These are phyloP conservation scores for Heteromormyrus szaboi DNA, from an alignment of 2,797 vertebrate species.

Conservation along the genomic window DNA sequence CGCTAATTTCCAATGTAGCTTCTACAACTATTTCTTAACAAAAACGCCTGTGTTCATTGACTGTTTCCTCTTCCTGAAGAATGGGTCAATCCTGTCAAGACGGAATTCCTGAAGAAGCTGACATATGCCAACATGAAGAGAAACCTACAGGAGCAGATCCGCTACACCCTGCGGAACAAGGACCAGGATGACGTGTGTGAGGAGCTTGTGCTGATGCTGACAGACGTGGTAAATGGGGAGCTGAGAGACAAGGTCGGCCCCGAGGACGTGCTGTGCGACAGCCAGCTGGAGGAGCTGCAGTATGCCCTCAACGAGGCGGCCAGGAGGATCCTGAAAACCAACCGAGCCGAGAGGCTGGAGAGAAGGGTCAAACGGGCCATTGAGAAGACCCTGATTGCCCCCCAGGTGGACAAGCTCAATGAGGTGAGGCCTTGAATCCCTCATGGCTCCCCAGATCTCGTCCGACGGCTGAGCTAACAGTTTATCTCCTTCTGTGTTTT, in stretches of 20 bases:
- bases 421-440: conserved; percentile 45
- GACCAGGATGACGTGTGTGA: conserved; percentile 58
- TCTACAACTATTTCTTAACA: not conserved
- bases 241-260: conserved; percentile 53
- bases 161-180: conserved; percentile 52
- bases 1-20: not conserved
- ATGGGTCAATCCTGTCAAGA: conserved; percentile 62
- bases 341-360: conserved; percentile 45
- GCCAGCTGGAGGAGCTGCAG: conserved; percentile 53
- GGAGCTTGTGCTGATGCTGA: conserved; percentile 58
- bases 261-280: conserved; percentile 51
- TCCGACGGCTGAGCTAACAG: not conserved
- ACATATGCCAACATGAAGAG: conserved; percentile 65
- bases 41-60: not conserved
- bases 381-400: conserved; percentile 64
- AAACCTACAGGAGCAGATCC: conserved; percentile 66
- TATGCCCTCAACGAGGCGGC: conserved; percentile 50
- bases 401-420: conserved; percentile 53
- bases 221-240: conserved; percentile 52
- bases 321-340: conserved; percentile 57
- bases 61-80: conserved; percentile 39
- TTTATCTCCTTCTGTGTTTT: not conserved
- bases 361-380: conserved; percentile 56
- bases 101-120: conserved; percentile 67
- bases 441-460: not conserved